These are phyloP conservation scores for Agonum fuliginosum DNA, from an alignment of 2,888 invertebrate genomes.

Conservation along the genomic window DNA sequence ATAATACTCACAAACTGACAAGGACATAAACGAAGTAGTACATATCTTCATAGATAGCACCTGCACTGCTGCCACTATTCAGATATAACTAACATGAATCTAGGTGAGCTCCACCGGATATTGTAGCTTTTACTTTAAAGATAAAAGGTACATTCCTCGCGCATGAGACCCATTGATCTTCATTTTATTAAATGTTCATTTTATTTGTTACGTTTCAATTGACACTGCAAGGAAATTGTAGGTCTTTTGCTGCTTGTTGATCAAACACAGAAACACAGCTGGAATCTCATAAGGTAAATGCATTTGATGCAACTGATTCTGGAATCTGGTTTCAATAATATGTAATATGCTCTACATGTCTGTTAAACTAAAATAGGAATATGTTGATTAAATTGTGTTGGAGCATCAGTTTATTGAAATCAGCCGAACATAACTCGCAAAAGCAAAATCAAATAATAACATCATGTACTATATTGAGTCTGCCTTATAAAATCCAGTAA, in stretches of 20 bases:
- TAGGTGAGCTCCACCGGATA: constrained; percentile 27
- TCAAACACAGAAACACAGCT: background rate
- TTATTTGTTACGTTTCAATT: constrained; percentile 15
- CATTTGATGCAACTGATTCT: background rate
- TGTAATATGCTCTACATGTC: background rate
- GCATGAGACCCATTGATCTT: constrained; percentile 10
- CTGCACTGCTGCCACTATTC: constrained; percentile 17
- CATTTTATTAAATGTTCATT: constrained; percentile 27
- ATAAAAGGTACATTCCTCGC: constrained; percentile 10
- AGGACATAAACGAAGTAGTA: too few relatives aligned
- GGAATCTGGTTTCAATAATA: background rate
- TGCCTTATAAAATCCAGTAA: too few relatives aligned
- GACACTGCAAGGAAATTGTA: background rate
- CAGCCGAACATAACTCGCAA: too few relatives aligned
- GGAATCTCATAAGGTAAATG: background rate
- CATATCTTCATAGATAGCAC: constrained; percentile 28
- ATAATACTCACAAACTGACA: too few relatives aligned
- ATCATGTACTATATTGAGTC: too few relatives aligned
- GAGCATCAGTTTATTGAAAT: background rate
- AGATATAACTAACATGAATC: background rate
- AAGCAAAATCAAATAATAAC: too few relatives aligned
- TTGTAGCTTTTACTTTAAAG: constrained; percentile 31
- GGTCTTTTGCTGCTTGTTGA: background rate
- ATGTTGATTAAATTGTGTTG: background rate
- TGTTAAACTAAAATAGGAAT: background rate